phyloP scores from a whole-genome alignment of 2,797 vertebrate species.

The Heterohyrax brucei region DNA sequence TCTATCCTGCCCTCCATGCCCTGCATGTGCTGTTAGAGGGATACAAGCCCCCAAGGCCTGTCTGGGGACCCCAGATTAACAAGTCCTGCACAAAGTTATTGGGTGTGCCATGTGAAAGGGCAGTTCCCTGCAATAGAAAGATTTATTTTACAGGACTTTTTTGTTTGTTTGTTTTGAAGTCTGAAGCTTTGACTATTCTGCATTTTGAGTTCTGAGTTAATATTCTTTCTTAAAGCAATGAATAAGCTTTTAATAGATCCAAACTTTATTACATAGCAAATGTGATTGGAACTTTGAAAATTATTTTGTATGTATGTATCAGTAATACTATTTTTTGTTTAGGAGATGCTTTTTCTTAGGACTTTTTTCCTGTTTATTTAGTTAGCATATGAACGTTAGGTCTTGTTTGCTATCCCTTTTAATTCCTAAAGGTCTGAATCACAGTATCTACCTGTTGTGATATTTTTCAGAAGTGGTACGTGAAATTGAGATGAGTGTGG shows the following conservation, averaged over 20 bases:
- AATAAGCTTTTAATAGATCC: constrained; percentile 17
- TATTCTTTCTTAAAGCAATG: background rate
- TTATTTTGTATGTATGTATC: constrained; percentile 46
- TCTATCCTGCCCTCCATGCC: background rate
- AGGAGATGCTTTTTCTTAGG: background rate
- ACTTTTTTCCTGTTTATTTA: background rate
- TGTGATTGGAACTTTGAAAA: constrained; percentile 24
- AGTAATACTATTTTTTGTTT: background rate
- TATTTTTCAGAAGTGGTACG: constrained; percentile 83
- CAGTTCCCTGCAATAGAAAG: background rate
- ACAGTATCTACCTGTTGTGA: background rate
- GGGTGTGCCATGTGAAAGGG: background rate
- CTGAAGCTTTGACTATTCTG: background rate
- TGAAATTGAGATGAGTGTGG: constrained; percentile 92
- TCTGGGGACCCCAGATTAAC: background rate
- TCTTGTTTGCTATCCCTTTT: constrained; percentile 1
- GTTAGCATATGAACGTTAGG: background rate
- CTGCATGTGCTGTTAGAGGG: background rate
- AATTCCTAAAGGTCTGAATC: background rate
- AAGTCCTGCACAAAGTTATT: background rate
- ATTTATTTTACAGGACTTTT: constrained; percentile 32
- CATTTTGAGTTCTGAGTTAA: constrained; percentile 24
- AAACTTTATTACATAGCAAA: constrained; percentile 42
- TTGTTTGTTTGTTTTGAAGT: background rate
- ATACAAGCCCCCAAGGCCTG: background rate